Evolutionary conservation across 1,140 invertebrate species (phyloP).

Genomic region (Megathymus violae): DNA sequence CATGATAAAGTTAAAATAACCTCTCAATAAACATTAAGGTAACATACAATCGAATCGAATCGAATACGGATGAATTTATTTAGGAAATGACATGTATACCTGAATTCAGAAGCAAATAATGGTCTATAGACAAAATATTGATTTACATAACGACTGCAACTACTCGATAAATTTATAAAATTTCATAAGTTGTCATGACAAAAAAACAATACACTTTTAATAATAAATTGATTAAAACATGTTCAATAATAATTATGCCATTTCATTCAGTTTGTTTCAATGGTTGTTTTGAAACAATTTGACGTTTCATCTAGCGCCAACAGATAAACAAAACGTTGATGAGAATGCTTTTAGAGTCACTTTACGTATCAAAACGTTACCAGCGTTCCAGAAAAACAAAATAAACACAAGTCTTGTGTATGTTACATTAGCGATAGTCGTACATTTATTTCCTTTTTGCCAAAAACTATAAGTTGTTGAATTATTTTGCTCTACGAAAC

Average conservation of each 20-base stretch:
- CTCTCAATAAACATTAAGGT: too few species aligned
- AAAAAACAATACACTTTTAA: too few species aligned
- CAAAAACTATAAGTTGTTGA: slow-evolving; percentile 6
- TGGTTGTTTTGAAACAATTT: background rate
- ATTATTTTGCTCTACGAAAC: slow-evolving; percentile 9
- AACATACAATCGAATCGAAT: too few species aligned
- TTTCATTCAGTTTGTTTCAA: background rate
- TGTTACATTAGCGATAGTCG: slow-evolving; percentile 1
- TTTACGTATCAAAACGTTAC: slow-evolving; percentile 22
- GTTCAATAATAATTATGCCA: background rate
- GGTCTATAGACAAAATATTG: too few species aligned
- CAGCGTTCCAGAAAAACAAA: slow-evolving; percentile 8
- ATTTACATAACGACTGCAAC: too few species aligned
- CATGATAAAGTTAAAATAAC: too few species aligned
- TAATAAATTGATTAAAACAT: too few species aligned
- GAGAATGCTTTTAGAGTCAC: slow-evolving; percentile 9
- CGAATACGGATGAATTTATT: too few species aligned
- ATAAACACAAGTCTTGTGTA: slow-evolving; percentile 10
- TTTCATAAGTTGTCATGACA: too few species aligned
- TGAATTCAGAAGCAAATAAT: too few species aligned
- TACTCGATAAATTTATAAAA: too few species aligned
- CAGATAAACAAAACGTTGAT: background rate
- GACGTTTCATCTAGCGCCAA: background rate
- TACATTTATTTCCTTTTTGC: background rate
- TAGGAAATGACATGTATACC: too few species aligned